phyloP scores from a whole-genome alignment of 2,797 vertebrate species.

The Cyclopterus lumpus region DNA sequence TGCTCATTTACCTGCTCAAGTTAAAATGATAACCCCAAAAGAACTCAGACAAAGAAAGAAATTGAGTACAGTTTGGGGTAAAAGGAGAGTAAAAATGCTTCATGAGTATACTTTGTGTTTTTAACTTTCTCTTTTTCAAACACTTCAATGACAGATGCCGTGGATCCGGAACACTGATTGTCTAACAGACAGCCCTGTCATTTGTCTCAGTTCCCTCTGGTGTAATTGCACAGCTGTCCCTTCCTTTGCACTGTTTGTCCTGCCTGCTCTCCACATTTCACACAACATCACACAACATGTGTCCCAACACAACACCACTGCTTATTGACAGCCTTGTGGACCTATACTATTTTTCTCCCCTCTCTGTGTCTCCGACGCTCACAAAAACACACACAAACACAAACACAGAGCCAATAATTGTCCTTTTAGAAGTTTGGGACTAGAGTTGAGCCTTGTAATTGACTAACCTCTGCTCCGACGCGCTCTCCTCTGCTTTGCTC shows the following conservation, averaged over 20 bases:
- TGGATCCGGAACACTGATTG: slow-evolving; percentile 40
- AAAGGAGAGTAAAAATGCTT: slow-evolving; percentile 5
- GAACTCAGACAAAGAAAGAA: neutral
- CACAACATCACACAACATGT: slow-evolving; percentile 45
- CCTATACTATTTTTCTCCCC: slow-evolving; percentile 20
- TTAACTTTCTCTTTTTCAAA: slow-evolving; percentile 46
- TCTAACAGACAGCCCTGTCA: slow-evolving; percentile 57
- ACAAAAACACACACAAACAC: slow-evolving; percentile 44
- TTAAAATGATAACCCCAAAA: slow-evolving; percentile 8
- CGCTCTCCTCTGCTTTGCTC: slow-evolving; percentile 70
- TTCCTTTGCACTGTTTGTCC: slow-evolving; percentile 39
- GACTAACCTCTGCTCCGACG: slow-evolving; percentile 76
- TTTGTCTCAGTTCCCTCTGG: slow-evolving; percentile 55
- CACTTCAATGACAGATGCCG: slow-evolving; percentile 33
- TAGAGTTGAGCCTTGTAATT: slow-evolving; percentile 77
- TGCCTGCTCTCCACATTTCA: slow-evolving; percentile 31
- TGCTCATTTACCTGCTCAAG: slow-evolving; percentile 19
- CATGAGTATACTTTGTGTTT: slow-evolving; percentile 23
- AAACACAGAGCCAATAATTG: slow-evolving; percentile 54
- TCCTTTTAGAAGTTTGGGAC: slow-evolving; percentile 77
- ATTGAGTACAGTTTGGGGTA: neutral
- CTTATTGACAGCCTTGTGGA: slow-evolving; percentile 41
- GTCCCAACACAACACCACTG: slow-evolving; percentile 29
- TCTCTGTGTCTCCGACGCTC: slow-evolving; percentile 21
- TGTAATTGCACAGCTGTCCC: slow-evolving; percentile 56